Base-by-base conservation (phyloP, 1,140 invertebrate species). In the Arctopsyche grandis region DNA sequence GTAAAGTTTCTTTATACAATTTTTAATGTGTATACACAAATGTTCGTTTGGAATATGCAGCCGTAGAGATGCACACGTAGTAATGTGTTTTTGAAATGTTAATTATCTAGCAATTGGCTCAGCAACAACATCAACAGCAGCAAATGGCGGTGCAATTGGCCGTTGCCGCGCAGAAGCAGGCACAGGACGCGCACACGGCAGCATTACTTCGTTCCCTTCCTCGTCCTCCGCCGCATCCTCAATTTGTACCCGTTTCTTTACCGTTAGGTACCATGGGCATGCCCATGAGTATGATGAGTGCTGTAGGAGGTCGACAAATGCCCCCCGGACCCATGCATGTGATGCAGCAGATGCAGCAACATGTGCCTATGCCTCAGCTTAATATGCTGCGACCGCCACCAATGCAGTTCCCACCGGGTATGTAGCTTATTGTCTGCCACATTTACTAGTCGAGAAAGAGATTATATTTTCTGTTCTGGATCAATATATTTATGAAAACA, bases 331-430 rank as follows among this genome's bases (percentile, higher is more conserved):
- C 92, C 84, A 91, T 93, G 90, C 89, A 93, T 84, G 91, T 92
- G 78, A 89, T 93, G 86, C 89, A 92, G 80, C 92, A 91, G 48
- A 91, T 91, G 85, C 90, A 90, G 79, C 91, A 92, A 85, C 81
- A 82, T 12, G 44, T 80, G 77, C 48, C 48, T 16, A 16, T 52
- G 21, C 92, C 93, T 81, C 92, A 92, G 82, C 90, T 93, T 81
- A 91, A 93, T 89, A 92, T 95, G 89, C 90, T 94, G 90, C 91
- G 93, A 85, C 93, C 92, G 83, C 91, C 89, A 83, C 91, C 89
- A 83, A 91, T 92, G 85, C 90, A 91, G 85, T 90, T 93, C 87
- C 92, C 92, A 80, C 92, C 93, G 91, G 92, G 93, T 93, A 90
- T 89, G 91, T 79, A 46, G 9, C 9, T 14, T 52, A 12, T 52